These are phyloP conservation scores for Dryocosmus kuriphilus DNA, from an alignment of 2,888 invertebrate species.

Conservation along the genomic window DNA sequence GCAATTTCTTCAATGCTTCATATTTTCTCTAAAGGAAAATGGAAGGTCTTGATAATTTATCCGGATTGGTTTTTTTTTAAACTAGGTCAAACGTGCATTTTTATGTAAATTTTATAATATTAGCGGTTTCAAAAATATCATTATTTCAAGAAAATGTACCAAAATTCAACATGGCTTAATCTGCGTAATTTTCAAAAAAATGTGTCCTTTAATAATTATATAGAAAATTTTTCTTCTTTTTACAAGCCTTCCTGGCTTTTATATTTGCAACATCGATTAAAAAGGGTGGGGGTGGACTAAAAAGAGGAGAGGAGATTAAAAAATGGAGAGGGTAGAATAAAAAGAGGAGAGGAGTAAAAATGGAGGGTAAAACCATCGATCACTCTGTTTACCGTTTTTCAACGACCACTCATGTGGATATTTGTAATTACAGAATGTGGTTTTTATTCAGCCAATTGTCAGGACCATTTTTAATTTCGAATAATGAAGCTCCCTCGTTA, in stretches of 20 bases:
- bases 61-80: too few species aligned
- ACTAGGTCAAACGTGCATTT: too few species aligned
- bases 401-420: conserved; percentile 69
- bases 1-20: too few species aligned
- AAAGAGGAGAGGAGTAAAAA: conserved; percentile 31
- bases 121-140: too few species aligned
- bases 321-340: conserved; percentile 30
- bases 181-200: too few species aligned
- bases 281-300: conserved; percentile 41
- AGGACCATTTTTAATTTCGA: conserved; percentile 72
- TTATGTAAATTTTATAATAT: too few species aligned
- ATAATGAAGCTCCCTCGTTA: conserved; percentile 69
- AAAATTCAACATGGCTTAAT: too few species aligned
- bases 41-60: too few species aligned
- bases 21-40: too few species aligned
- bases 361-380: conserved; percentile 62
- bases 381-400: conserved; percentile 71
- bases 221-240: conserved; percentile 27
- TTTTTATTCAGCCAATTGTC: conserved; percentile 68
- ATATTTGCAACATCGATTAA: conserved; percentile 56
- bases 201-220: conserved; percentile 35
- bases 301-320: conserved; percentile 29
- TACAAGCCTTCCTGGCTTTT: too few species aligned
- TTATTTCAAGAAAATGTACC: too few species aligned
- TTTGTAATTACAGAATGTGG: conserved; percentile 72